These are phyloP conservation scores for Drosophila serrata DNA, from an alignment of 1,140 invertebrate species.

Conservation along the genomic window DNA sequence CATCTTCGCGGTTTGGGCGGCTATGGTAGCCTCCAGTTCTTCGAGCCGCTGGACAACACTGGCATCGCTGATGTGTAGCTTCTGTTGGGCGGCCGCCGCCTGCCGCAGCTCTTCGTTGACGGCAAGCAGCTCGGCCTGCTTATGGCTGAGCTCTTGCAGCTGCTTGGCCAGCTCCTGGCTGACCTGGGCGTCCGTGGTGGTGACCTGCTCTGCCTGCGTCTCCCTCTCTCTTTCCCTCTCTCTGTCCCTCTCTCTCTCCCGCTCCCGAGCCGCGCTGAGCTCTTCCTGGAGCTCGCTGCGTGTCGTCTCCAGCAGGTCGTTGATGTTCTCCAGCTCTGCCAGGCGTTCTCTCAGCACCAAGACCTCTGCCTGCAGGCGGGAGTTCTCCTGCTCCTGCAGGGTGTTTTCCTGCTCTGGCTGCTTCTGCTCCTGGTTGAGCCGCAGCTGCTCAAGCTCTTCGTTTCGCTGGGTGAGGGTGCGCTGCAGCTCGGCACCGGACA, in stretches of 20 bases:
- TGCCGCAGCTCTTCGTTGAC: slow-evolving; percentile 41
- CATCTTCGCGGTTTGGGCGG: slow-evolving; percentile 86
- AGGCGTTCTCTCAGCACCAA: slow-evolving; percentile 42
- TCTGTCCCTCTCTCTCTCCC: slow-evolving; percentile 86
- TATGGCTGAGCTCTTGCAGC: slow-evolving; percentile 69
- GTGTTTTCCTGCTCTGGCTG: background rate
- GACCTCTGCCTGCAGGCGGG: slow-evolving; percentile 49
- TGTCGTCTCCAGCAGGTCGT: slow-evolving; percentile 67
- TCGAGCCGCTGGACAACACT: slow-evolving; percentile 85
- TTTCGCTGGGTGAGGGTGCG: slow-evolving; percentile 24
- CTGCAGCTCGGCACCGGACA: slow-evolving; percentile 38
- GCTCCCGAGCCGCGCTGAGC: slow-evolving; percentile 62
- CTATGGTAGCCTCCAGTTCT: slow-evolving; percentile 85
- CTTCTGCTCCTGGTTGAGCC: background rate
- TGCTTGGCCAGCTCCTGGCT: slow-evolving; percentile 79
- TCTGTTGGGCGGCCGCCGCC: slow-evolving; percentile 14
- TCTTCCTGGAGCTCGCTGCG: slow-evolving; percentile 70
- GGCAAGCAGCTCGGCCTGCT: slow-evolving; percentile 47
- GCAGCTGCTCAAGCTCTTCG: slow-evolving; percentile 44
- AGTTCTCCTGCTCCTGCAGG: slow-evolving; percentile 47
- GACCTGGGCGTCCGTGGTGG: slow-evolving; percentile 67
- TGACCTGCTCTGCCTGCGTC: slow-evolving; percentile 49
- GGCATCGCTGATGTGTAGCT: slow-evolving; percentile 66
- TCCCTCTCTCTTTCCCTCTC: slow-evolving; percentile 88
- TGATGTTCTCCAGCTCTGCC: slow-evolving; percentile 50